These are phyloP conservation scores for Cephalopholis sonnerati DNA, from an alignment of 2,113 vertebrate genomes.

Conservation along the genomic window DNA sequence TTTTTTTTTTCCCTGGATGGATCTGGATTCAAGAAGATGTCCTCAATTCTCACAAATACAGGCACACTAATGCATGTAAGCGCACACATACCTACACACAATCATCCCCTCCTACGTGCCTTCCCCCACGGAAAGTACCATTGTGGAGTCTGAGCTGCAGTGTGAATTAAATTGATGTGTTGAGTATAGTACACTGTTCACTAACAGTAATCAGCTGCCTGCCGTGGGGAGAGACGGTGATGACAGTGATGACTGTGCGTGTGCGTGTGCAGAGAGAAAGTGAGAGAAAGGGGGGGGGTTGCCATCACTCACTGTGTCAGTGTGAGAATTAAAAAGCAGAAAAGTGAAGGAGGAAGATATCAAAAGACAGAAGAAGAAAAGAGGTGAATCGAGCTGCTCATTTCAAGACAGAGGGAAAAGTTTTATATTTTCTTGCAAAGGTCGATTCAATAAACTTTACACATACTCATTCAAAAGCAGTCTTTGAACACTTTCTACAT, in stretches of 20 bases:
- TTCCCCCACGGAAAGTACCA: slow-evolving; percentile 44
- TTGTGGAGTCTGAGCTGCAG: slow-evolving; percentile 63
- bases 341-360: slow-evolving; percentile 16
- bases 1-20: neutral
- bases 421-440: neutral
- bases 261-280: slow-evolving; percentile 29
- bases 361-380: neutral
- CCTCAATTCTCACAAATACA: slow-evolving; percentile 64
- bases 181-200: slow-evolving; percentile 61
- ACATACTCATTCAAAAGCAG: neutral
- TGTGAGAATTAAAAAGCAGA: slow-evolving; percentile 34
- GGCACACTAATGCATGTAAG: slow-evolving; percentile 57
- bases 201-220: slow-evolving; percentile 49
- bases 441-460: neutral
- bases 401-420: neutral
- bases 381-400: neutral
- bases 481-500: neutral
- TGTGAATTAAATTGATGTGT: slow-evolving; percentile 64
- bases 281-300: slow-evolving; percentile 5
- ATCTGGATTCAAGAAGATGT: slow-evolving; percentile 63
- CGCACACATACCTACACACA: slow-evolving; percentile 35
- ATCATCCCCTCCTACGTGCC: slow-evolving; percentile 52
- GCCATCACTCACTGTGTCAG: slow-evolving; percentile 41
- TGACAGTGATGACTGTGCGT: slow-evolving; percentile 30
- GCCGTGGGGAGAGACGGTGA: slow-evolving; percentile 42